phyloP scores from a whole-genome alignment of 1,140 invertebrate genomes.

The Papilio polytes region DNA sequence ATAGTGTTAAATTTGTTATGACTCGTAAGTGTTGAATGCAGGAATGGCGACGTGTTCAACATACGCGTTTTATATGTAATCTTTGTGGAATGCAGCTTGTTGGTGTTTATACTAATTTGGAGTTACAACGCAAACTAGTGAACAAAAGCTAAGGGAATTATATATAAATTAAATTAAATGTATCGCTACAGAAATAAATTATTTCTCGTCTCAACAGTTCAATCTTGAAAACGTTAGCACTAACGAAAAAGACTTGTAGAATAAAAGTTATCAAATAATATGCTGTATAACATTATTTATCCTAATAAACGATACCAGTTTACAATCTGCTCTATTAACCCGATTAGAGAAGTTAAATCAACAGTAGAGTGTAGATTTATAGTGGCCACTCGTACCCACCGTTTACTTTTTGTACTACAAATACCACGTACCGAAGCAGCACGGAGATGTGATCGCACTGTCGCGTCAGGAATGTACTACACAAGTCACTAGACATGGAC shows the following conservation, averaged over 20 bases:
- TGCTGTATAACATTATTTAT: not conserved
- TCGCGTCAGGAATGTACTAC: slow-evolving; percentile 60
- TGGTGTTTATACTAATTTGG: not conserved
- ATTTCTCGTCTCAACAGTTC: too few relatives aligned
- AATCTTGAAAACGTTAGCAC: too few relatives aligned
- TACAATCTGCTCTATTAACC: not conserved
- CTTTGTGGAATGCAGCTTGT: not conserved
- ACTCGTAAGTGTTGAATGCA: not conserved
- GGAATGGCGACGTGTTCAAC: not conserved
- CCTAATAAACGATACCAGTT: not conserved
- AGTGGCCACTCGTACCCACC: not conserved
- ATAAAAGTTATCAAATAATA: not conserved
- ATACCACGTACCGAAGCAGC: slow-evolving; percentile 41
- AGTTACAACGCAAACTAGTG: not conserved
- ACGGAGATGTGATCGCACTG: slow-evolving; percentile 65
- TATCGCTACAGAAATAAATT: too few relatives aligned
- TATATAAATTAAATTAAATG: too few relatives aligned
- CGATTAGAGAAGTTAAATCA: slow-evolving; percentile 18
- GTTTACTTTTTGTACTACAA: slow-evolving; percentile 39
- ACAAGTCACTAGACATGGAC: slow-evolving; percentile 41
- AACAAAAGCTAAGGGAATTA: too few relatives aligned
- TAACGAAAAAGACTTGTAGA: too few relatives aligned
- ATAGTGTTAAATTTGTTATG: not conserved
- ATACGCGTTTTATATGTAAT: not conserved
- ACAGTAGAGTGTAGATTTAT: slow-evolving; percentile 8